Conservation (phyloP, 2,797 vertebrate genomes). For the Tapera naevia region DNA sequence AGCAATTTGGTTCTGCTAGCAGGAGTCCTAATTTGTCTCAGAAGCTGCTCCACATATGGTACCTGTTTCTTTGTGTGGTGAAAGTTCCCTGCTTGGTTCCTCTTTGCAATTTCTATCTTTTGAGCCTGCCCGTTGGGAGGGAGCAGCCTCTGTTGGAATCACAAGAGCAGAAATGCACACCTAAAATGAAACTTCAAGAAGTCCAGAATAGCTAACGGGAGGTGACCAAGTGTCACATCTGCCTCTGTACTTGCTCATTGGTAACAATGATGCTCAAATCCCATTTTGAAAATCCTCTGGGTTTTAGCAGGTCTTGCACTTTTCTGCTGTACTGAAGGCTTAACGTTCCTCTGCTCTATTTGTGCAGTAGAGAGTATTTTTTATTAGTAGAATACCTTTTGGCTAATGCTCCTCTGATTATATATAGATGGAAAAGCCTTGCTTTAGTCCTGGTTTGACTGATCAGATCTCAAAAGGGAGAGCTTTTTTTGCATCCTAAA, state of each 20-base stretch:
- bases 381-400: conserved; percentile 30
- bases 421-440: background rate
- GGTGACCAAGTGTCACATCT: conserved; percentile 25
- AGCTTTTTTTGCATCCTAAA: background rate
- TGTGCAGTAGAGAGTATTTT: background rate
- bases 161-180: conserved; percentile 21
- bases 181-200: conserved; percentile 17
- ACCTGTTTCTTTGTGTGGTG: conserved; percentile 34
- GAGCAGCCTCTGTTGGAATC: conserved; percentile 31
- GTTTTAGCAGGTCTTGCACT: conserved; percentile 33
- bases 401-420: background rate
- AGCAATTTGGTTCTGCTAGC: conserved; percentile 30
- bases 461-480: background rate
- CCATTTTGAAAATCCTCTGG: conserved; percentile 1
- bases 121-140: conserved; percentile 16
- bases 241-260: conserved; percentile 18
- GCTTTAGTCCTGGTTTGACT: background rate
- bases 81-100: conserved; percentile 40
- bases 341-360: background rate
- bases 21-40: conserved; percentile 25
- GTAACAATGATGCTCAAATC: conserved; percentile 17
- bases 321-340: conserved; percentile 16
- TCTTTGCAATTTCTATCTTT: background rate
- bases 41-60: background rate
- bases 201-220: conserved; percentile 6